phyloP scores from a whole-genome alignment of 2,113 vertebrate species.

The Balaeniceps rex region DNA sequence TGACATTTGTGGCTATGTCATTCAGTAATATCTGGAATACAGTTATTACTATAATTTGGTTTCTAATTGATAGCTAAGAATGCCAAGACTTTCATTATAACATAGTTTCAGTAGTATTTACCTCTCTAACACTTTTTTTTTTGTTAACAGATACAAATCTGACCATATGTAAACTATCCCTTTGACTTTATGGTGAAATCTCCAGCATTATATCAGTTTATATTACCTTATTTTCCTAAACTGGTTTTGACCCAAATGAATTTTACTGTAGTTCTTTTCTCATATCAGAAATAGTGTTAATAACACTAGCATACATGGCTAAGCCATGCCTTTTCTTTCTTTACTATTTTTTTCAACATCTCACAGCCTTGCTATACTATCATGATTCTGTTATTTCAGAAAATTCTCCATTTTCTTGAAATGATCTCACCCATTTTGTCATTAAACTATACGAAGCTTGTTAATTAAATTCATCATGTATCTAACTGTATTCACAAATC shows the following conservation, averaged over 20 bases:
- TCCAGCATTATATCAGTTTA: not conserved
- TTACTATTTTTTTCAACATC: not conserved
- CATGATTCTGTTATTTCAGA: not conserved
- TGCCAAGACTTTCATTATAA: not conserved
- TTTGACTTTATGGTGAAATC: not conserved
- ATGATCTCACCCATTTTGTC: not conserved
- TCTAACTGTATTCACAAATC: not conserved
- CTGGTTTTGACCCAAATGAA: not conserved
- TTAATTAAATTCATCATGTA: not conserved
- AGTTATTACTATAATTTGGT: not conserved
- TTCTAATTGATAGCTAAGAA: not conserved
- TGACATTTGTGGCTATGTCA: not conserved
- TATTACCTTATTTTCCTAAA: not conserved
- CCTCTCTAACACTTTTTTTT: not conserved
- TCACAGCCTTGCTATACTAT: not conserved
- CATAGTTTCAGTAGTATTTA: not conserved
- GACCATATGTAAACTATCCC: not conserved
- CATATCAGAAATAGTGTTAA: not conserved
- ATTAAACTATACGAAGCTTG: not conserved
- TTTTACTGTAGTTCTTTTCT: not conserved
- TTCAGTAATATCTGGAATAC: not conserved
- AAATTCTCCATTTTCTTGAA: not conserved
- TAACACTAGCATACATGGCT: not conserved
- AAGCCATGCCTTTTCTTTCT: not conserved
- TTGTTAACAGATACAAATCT: not conserved